Evolutionary conservation across 2,797 vertebrate genomes (phyloP).

Genomic region (Siniperca undulata): DNA sequence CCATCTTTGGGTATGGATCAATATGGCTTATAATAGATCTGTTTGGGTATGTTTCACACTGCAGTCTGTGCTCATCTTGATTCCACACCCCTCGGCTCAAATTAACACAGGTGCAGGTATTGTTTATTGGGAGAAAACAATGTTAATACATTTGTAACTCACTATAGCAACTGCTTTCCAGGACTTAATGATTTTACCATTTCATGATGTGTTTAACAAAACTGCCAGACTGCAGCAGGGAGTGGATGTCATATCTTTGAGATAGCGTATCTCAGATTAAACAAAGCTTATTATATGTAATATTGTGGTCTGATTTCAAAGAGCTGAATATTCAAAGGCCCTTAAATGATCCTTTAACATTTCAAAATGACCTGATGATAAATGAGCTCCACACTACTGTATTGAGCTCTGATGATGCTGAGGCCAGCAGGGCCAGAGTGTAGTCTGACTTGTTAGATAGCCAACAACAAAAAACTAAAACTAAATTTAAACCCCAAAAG

Average conservation of each 20-base stretch:
- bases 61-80: constrained; percentile 60
- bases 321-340: constrained; percentile 24
- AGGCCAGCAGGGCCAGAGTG: constrained; percentile 24
- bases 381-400: constrained; percentile 16
- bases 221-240: not conserved
- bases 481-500: not conserved
- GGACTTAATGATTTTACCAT: constrained; percentile 46
- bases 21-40: constrained; percentile 78
- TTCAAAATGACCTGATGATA: constrained; percentile 41
- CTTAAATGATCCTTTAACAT: constrained; percentile 26
- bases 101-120: constrained; percentile 53
- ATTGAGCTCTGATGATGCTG: constrained; percentile 36
- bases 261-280: constrained; percentile 5
- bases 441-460: not conserved
- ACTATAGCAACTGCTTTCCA: constrained; percentile 26
- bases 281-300: not conserved
- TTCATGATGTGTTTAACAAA: constrained; percentile 45
- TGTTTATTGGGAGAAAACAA: constrained; percentile 55
- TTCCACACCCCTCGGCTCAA: constrained; percentile 58
- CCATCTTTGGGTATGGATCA: constrained; percentile 70
- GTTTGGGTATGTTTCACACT: constrained; percentile 69
- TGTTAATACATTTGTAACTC: constrained; percentile 32
- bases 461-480: constrained; percentile 2
- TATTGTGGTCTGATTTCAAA: constrained; percentile 28
- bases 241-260: constrained; percentile 17